These are phyloP conservation scores for Drosophila dives DNA, from an alignment of 2,888 invertebrate genomes.

Conservation along the genomic window DNA sequence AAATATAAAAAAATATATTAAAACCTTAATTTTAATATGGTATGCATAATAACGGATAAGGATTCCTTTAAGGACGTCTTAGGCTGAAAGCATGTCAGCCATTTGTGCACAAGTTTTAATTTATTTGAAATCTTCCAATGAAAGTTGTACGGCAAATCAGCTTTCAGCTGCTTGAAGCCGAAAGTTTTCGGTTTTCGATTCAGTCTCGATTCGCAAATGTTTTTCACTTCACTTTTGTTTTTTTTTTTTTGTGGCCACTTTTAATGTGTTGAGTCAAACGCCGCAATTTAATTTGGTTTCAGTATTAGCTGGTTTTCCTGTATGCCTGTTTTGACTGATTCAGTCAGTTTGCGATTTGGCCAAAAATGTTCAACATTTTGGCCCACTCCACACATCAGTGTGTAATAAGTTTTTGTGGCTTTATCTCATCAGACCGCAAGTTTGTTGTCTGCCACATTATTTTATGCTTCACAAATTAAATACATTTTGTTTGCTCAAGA, in stretches of 20 bases:
- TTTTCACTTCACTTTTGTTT: conserved; percentile 17
- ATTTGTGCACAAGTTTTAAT: conserved; percentile 27
- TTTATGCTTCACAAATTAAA: conserved; percentile 68
- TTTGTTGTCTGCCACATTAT: conserved; percentile 59
- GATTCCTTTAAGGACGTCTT: conserved; percentile 11
- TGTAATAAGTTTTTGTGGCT: conserved; percentile 64
- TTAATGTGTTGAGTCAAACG: conserved; percentile 50
- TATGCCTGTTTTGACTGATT: conserved; percentile 7
- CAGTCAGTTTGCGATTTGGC: conserved; percentile 13
- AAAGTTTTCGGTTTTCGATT: conserved; percentile 30
- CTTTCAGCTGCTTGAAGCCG: conserved; percentile 7
- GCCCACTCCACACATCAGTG: conserved; percentile 16
- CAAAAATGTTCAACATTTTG: conserved; percentile 18
- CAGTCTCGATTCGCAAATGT: conserved; percentile 25
- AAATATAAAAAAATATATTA: not conserved
- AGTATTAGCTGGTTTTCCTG: conserved; percentile 41
- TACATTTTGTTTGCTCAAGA: conserved; percentile 51
- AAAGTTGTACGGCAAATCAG: conserved; percentile 34
- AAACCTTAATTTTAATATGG: conserved; percentile 13
- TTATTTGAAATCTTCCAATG: conserved; percentile 29
- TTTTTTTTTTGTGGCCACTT: conserved; percentile 8
- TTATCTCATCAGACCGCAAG: conserved; percentile 41
- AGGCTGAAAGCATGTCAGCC: conserved; percentile 36
- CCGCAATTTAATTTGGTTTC: conserved; percentile 62
- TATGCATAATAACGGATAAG: conserved; percentile 2